Conservation (phyloP, 2,888 invertebrate genomes). For the Halictus quadricinctus region DNA sequence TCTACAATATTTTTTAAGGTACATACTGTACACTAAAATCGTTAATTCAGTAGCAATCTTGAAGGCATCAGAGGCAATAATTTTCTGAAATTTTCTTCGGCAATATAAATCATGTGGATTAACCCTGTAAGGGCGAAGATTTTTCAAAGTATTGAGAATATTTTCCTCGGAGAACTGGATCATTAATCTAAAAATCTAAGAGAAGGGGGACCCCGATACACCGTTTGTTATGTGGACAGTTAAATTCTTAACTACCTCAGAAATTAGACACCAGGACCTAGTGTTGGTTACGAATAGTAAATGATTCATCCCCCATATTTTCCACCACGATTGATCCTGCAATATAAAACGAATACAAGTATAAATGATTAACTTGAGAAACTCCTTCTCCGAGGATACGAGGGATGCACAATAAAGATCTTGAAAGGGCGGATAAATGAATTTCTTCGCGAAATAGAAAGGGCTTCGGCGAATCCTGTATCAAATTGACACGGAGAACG, state of each 20-base stretch:
- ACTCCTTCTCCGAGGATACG: not conserved
- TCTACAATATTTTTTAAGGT: no score
- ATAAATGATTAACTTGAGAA: not conserved
- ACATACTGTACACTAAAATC: not conserved
- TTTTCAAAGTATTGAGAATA: no score
- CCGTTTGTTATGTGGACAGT: no score
- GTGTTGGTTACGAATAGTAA: no score
- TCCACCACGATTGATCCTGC: not conserved
- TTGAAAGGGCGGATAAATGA: not conserved
- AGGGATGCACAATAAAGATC: not conserved
- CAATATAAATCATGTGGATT: no score
- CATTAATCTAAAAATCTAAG: no score
- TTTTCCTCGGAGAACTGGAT: no score
- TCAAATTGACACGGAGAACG: constrained; percentile 1
- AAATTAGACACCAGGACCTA: no score
- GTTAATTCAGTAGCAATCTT: not conserved
- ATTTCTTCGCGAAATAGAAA: not conserved
- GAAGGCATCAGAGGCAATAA: not conserved
- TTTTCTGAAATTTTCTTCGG: not conserved
- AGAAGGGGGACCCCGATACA: no score
- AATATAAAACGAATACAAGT: not conserved
- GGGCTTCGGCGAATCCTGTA: not conserved
- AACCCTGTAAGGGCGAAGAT: no score
- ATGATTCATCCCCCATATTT: not conserved
- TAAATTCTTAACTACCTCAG: no score